These are phyloP conservation scores for Pinna nobilis DNA, from an alignment of 1,140 invertebrate species.

Conservation along the genomic window DNA sequence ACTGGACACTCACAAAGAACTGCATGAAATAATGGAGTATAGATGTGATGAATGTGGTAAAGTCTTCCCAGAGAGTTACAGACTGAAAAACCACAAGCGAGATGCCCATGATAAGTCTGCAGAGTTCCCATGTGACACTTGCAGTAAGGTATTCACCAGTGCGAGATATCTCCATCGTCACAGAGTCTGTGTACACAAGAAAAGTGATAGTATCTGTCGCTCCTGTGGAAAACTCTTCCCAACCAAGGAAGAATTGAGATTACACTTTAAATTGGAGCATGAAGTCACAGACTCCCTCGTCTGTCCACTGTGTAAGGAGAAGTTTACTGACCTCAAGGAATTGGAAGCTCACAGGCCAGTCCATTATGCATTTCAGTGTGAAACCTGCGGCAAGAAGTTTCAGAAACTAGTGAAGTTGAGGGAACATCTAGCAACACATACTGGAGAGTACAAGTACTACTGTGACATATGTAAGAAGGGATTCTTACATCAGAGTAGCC, in stretches of 20 bases:
- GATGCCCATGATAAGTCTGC: conserved; percentile 18
- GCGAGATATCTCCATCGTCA: conserved; percentile 12
- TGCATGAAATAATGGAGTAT: conserved; percentile 11
- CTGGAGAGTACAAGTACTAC: conserved; percentile 4
- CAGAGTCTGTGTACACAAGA: conserved; percentile 6
- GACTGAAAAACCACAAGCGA: conserved; percentile 13
- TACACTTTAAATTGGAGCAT: conserved; percentile 10
- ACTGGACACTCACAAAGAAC: conserved; percentile 12
- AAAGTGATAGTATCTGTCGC: conserved; percentile 16
- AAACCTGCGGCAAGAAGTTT: conserved; percentile 24
- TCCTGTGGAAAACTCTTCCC: conserved; percentile 15
- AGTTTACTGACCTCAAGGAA: not conserved
- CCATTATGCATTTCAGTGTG: conserved; percentile 16
- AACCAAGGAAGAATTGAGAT: conserved; percentile 16
- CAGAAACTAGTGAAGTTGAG: conserved; percentile 16
- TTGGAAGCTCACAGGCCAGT: conserved; percentile 12
- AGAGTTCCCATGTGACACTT: conserved; percentile 1
- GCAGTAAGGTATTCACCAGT: conserved; percentile 15
- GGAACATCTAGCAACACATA: conserved; percentile 8
- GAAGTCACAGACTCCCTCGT: conserved; percentile 6
- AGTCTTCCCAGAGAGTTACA: conserved; percentile 17
- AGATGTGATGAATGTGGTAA: conserved; percentile 23
- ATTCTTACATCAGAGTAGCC: not conserved
- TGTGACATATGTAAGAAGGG: conserved; percentile 10
- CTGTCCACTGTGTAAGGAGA: conserved; percentile 1